Conservation (phyloP, 2,797 vertebrate genomes). For the Enteromius trimaculatus region DNA sequence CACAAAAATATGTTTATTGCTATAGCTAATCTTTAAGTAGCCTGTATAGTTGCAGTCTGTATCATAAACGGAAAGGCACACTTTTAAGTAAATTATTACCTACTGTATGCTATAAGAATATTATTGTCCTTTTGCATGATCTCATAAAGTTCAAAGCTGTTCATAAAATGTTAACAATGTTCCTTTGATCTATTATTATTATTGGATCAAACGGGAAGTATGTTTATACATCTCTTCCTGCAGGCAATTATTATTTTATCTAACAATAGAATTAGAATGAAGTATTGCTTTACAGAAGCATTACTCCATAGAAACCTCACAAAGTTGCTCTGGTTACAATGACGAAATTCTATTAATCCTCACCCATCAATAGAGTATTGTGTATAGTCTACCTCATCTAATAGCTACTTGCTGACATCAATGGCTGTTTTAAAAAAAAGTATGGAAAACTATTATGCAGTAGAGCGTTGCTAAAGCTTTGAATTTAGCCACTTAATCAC, state of each 20-base stretch:
- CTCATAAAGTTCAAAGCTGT: not conserved
- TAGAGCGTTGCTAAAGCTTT: not conserved
- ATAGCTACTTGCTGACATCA: not conserved
- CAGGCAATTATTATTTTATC: not conserved
- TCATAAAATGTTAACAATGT: conserved; percentile 12
- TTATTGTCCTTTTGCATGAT: not conserved
- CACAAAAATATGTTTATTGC: conserved; percentile 11
- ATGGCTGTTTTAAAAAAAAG: not conserved
- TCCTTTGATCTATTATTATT: not conserved
- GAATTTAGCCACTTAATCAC: not conserved
- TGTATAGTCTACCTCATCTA: not conserved
- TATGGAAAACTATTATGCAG: not conserved
- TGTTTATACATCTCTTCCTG: not conserved
- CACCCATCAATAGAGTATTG: not conserved
- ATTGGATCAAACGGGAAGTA: not conserved
- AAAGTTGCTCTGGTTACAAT: conserved; percentile 3
- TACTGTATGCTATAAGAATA: not conserved
- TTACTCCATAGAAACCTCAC: not conserved
- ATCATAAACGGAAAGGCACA: not conserved
- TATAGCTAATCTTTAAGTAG: not conserved
- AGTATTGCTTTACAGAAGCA: not conserved
- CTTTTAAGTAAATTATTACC: not conserved
- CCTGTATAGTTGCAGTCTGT: not conserved
- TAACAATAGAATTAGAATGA: conserved; percentile 17
- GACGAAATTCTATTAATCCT: not conserved